Percentiles rank a stretch among this genome's conserved stretches.
These are phyloP conservation scores for Macrophya alboannulata DNA, from an alignment of 2,888 invertebrate species.

Conservation along the genomic window DNA sequence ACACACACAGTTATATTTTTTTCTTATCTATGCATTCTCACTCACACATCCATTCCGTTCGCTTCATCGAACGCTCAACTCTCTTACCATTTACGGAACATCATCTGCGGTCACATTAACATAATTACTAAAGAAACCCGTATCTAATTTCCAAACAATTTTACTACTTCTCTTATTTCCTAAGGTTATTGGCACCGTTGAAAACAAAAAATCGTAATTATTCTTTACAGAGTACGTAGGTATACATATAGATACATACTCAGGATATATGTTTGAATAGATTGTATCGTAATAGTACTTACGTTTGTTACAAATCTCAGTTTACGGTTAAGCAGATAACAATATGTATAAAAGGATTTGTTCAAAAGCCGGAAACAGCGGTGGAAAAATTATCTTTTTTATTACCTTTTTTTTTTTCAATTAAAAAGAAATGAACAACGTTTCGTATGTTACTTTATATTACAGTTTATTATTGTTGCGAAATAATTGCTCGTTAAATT, in stretches of 20 bases:
- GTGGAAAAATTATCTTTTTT: background rate
- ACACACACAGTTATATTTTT: slow-evolving; percentile 6
- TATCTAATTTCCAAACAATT: slow-evolving; percentile 1
- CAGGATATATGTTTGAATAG: background rate
- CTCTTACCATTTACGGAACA: slow-evolving; percentile 53
- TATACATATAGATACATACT: background rate
- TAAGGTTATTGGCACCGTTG: slow-evolving; percentile 13
- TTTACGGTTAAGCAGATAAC: background rate
- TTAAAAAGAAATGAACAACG: background rate
- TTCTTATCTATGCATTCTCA: slow-evolving; percentile 26
- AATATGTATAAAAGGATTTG: background rate
- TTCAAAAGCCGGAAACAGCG: background rate
- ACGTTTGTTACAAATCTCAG: slow-evolving; percentile 9
- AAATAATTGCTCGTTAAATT: background rate
- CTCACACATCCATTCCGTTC: background rate
- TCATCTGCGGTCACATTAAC: slow-evolving; percentile 15
- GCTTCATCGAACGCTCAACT: slow-evolving; percentile 52
- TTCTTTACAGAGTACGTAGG: background rate
- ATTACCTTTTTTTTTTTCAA: background rate
- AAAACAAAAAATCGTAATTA: background rate
- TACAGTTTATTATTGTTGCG: background rate
- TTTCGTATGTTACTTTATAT: background rate
- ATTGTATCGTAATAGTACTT: background rate
- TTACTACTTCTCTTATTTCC: background rate
- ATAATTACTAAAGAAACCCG: slow-evolving; percentile 15